These are phyloP conservation scores for Hylaeus volcanicus DNA, from an alignment of 1,140 invertebrate species.

Conservation along the genomic window DNA sequence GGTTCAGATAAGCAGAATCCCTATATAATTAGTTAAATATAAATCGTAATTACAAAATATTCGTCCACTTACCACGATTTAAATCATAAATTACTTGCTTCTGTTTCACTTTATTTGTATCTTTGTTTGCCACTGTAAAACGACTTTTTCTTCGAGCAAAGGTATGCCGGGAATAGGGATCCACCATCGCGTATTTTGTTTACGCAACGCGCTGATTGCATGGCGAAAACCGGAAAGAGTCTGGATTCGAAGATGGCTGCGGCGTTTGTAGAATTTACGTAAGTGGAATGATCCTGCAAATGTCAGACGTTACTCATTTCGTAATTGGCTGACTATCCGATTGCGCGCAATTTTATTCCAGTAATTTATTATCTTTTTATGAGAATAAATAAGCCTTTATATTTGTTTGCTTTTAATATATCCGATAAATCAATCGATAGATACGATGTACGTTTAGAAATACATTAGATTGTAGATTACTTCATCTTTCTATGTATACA, in stretches of 20 bases:
- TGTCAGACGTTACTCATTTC: neutral
- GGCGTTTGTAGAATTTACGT: neutral
- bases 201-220: slow-evolving; percentile 3
- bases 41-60: no score
- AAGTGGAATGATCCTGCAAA: neutral
- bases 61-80: no score
- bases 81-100: no score
- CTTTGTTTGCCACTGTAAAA: neutral
- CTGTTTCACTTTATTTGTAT: no score
- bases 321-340: neutral
- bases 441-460: no score
- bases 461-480: no score
- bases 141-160: neutral
- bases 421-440: no score
- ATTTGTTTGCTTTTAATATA: no score
- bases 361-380: no score
- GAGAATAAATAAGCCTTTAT: no score
- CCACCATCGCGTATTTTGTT: neutral
- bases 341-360: neutral
- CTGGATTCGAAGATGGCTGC: neutral
- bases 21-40: no score
- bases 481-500: no score
- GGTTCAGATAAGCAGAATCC: neutral
- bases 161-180: neutral
- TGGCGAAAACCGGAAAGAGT: neutral